A percentile compares a stretch with the other conserved stretches of the same genome.
Evolutionary conservation across 2,113 vertebrate genomes (phyloP).

Genomic region (human (Homo sapiens)): DNA sequence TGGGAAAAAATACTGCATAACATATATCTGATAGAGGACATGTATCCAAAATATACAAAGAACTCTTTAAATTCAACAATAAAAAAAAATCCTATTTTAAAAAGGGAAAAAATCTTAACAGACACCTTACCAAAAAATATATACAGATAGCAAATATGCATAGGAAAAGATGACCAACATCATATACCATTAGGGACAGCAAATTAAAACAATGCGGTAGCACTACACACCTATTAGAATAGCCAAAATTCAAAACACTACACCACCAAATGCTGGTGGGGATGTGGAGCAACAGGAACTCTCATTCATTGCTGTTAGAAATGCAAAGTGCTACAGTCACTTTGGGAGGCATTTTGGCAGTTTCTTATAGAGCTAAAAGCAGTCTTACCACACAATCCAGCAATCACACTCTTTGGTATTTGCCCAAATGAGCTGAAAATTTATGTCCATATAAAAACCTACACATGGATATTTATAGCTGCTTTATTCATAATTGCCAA

Average conservation of each 20-base stretch:
- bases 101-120: background rate
- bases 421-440: background rate
- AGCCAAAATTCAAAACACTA: background rate
- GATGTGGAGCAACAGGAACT: background rate
- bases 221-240: background rate
- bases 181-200: background rate
- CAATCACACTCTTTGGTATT: background rate
- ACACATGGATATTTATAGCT: background rate
- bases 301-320: background rate
- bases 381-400: background rate
- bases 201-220: background rate
- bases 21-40: background rate
- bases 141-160: background rate
- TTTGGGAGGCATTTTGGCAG: background rate
- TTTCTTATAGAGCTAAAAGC: background rate
- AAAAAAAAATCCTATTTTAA: background rate
- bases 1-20: background rate
- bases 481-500: background rate
- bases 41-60: background rate
- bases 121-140: background rate
- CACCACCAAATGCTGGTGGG: background rate
- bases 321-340: background rate
- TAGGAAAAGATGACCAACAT: background rate
- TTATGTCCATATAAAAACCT: background rate
- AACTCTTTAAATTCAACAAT: background rate